These are phyloP conservation scores for Zootermopsis nevadensis DNA, from an alignment of 2,888 invertebrate genomes.

Conservation along the genomic window DNA sequence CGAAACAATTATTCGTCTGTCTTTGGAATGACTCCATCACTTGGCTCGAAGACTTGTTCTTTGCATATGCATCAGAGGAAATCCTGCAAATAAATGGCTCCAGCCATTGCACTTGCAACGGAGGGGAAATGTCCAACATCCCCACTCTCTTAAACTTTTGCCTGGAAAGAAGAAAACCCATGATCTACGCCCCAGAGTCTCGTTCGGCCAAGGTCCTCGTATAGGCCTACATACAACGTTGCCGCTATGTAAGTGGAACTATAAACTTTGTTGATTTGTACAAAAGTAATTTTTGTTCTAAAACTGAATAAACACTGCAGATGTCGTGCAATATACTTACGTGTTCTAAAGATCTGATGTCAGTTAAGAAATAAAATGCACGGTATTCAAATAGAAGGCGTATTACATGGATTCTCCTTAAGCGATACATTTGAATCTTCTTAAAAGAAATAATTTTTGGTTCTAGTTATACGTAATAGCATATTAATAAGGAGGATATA, in stretches of 20 bases:
- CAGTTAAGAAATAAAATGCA: not conserved
- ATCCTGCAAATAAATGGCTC: not conserved
- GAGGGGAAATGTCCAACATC: not conserved
- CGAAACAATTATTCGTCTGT: too few relatives aligned
- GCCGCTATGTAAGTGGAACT: not conserved
- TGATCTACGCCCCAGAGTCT: constrained; percentile 13
- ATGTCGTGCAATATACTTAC: not conserved
- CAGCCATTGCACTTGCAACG: not conserved
- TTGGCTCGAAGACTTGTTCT: not conserved
- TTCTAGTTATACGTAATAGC: too few relatives aligned
- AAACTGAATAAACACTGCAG: not conserved
- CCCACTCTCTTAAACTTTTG: not conserved
- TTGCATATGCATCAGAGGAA: not conserved
- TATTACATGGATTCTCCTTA: too few relatives aligned
- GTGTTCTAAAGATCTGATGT: not conserved
- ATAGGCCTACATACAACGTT: constrained; percentile 11
- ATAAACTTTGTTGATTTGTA: not conserved
- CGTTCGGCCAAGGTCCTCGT: constrained; percentile 36
- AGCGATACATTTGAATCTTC: too few relatives aligned
- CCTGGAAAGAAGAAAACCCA: constrained; percentile 27
- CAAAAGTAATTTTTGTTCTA: not conserved
- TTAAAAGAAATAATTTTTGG: too few relatives aligned
- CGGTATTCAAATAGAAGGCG: not conserved
- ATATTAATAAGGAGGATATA: too few relatives aligned
- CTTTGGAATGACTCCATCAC: too few relatives aligned